Evolutionary conservation across 2,113 vertebrate genomes (phyloP).

Genomic region (Callospermophilus lateralis): DNA sequence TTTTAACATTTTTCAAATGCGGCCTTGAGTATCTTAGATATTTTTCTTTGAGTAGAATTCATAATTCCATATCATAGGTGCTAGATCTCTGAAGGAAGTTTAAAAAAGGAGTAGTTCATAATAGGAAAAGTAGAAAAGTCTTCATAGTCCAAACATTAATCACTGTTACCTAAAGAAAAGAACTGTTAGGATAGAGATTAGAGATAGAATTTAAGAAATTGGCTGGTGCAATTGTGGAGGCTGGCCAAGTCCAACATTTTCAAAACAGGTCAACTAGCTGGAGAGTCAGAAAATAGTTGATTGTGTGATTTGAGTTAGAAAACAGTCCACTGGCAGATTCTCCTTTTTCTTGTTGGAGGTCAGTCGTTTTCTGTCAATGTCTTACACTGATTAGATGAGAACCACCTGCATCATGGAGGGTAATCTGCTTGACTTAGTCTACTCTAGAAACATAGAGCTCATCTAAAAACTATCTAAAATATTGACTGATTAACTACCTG

Average conservation of each 20-base stretch:
- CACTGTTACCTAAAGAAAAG: not conserved
- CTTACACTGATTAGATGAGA: not conserved
- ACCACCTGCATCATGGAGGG: not conserved
- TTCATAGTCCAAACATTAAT: not conserved
- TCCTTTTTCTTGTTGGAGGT: not conserved
- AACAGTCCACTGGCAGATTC: not conserved
- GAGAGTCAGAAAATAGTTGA: not conserved
- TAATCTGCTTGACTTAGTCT: not conserved
- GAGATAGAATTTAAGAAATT: constrained; percentile 14
- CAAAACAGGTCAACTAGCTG: not conserved
- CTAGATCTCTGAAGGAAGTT: not conserved
- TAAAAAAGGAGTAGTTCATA: not conserved
- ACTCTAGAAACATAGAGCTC: not conserved
- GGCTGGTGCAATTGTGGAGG: not conserved
- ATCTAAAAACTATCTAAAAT: not conserved
- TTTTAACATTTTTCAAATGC: not conserved
- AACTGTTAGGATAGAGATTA: not conserved
- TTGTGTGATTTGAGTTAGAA: not conserved
- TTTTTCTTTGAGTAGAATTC: constrained; percentile 6
- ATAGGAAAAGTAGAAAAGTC: not conserved
- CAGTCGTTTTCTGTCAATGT: not conserved
- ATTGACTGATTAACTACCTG: not conserved
- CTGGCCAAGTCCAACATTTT: not conserved
- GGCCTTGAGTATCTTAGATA: constrained; percentile 14
- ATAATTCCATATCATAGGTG: not conserved